These are phyloP conservation scores for Choristoneura fumiferana DNA, from an alignment of 1,140 invertebrate genomes.

Conservation along the genomic window DNA sequence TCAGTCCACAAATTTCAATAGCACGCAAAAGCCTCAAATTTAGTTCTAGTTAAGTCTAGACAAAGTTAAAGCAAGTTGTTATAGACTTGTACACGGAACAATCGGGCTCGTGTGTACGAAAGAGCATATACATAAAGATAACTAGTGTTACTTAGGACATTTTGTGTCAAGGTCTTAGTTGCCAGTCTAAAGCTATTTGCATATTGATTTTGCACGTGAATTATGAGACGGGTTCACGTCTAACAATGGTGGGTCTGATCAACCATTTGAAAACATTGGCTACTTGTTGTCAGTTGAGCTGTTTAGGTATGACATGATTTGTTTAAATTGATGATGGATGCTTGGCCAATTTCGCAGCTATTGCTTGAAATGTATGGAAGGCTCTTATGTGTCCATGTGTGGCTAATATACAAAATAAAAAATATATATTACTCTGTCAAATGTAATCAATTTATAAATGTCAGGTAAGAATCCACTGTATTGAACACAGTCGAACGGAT, in stretches of 20 bases:
- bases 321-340: conserved; percentile 23
- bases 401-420: too few species aligned
- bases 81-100: conserved; percentile 1
- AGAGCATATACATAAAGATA: conserved; percentile 30
- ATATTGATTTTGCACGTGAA: conserved; percentile 46
- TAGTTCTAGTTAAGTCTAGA: conserved; percentile 56
- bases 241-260: conserved; percentile 8
- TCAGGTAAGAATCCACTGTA: too few species aligned
- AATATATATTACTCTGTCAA: too few species aligned
- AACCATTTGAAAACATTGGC: not conserved
- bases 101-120: conserved; percentile 38
- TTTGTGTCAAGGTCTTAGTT: not conserved
- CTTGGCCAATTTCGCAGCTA: too few species aligned
- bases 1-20: conserved; percentile 72
- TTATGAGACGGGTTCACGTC: conserved; percentile 5
- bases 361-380: too few species aligned
- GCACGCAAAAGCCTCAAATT: conserved; percentile 71
- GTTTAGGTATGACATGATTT: too few species aligned
- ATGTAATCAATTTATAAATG: too few species aligned
- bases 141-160: not conserved
- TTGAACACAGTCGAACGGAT: too few species aligned
- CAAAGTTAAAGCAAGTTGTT: conserved; percentile 53
- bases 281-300: not conserved
- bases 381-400: too few species aligned
- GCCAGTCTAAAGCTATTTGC: conserved; percentile 52